Percentiles rank a stretch among this genome's conserved stretches.
phyloP scores from a whole-genome alignment of 2,888 invertebrate species.

The Drosophila aldrichi region DNA sequence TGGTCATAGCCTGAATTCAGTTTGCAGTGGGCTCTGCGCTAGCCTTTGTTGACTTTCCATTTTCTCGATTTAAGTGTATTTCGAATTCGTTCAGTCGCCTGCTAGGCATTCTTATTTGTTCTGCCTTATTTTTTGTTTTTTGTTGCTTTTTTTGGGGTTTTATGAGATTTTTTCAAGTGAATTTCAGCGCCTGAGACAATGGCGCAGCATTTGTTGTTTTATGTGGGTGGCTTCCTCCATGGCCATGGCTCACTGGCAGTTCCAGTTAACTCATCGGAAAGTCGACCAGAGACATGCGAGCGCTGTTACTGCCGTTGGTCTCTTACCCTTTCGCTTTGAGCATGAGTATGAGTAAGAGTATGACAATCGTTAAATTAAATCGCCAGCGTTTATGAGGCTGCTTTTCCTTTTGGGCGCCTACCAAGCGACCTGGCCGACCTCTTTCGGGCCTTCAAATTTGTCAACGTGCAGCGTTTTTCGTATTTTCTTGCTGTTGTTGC shows the following conservation, averaged over 20 bases:
- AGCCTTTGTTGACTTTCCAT: too few species aligned
- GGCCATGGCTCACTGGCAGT: slow-evolving; percentile 47
- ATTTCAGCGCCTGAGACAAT: slow-evolving; percentile 73
- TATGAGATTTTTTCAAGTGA: slow-evolving; percentile 74
- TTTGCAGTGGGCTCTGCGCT: too few species aligned
- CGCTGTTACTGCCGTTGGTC: slow-evolving; percentile 14
- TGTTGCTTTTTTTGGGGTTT: slow-evolving; percentile 47
- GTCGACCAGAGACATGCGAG: slow-evolving; percentile 35
- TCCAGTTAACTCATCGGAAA: slow-evolving; percentile 65
- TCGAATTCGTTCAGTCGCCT: slow-evolving; percentile 27
- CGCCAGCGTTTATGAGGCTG: slow-evolving; percentile 75
- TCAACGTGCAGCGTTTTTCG: slow-evolving; percentile 76
- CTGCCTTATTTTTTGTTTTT: slow-evolving; percentile 11
- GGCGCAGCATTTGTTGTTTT: slow-evolving; percentile 67
- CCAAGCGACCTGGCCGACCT: slow-evolving; percentile 59
- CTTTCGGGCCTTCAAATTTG: slow-evolving; percentile 76
- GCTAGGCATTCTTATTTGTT: slow-evolving; percentile 28
- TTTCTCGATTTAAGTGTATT: slow-evolving; percentile 43
- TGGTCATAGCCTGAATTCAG: background rate
- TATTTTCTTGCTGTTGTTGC: slow-evolving; percentile 56
- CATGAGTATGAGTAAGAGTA: slow-evolving; percentile 64
- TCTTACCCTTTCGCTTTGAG: slow-evolving; percentile 50
- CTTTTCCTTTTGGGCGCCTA: slow-evolving; percentile 79
- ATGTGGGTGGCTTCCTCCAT: slow-evolving; percentile 74
- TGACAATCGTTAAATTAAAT: slow-evolving; percentile 80